Evolutionary conservation across 2,888 invertebrate species (phyloP).

Genomic region (Parochlus steinenii): DNA sequence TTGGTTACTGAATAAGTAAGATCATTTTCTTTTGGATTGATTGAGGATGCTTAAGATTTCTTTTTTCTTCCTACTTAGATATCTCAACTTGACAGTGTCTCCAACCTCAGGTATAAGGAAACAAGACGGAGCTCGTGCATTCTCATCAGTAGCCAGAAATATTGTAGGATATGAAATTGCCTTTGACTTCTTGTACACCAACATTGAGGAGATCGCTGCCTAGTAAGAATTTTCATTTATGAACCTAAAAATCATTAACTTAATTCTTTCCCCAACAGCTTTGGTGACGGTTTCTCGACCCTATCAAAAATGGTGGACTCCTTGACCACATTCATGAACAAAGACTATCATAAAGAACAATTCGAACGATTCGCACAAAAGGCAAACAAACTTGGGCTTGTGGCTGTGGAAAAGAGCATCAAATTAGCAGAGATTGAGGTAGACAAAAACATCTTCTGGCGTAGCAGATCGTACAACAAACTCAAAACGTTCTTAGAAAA

Average conservation of each 20-base stretch:
- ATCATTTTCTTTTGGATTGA: slow-evolving; percentile 8
- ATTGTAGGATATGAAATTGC: slow-evolving; percentile 40
- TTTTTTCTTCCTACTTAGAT: slow-evolving; percentile 24
- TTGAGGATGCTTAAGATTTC: background rate
- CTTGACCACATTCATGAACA: slow-evolving; percentile 36
- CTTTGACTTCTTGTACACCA: slow-evolving; percentile 35
- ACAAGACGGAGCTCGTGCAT: slow-evolving; percentile 42
- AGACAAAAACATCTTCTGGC: slow-evolving; percentile 30
- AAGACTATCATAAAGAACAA: slow-evolving; percentile 30
- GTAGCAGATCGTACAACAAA: slow-evolving; percentile 14
- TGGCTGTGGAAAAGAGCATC: slow-evolving; percentile 25
- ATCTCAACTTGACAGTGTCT: slow-evolving; percentile 33
- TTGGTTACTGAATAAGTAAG: slow-evolving; percentile 39
- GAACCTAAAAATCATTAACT: too few species aligned
- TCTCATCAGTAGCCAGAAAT: slow-evolving; percentile 39
- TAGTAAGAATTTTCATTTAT: slow-evolving; percentile 22
- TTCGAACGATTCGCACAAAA: slow-evolving; percentile 23
- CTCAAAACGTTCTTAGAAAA: slow-evolving; percentile 5
- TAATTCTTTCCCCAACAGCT: too few species aligned
- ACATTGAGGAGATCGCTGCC: slow-evolving; percentile 28
- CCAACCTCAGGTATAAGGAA: slow-evolving; percentile 37
- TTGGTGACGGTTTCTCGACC: slow-evolving; percentile 37
- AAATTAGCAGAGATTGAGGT: slow-evolving; percentile 28
- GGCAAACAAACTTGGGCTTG: slow-evolving; percentile 23
- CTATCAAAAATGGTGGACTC: slow-evolving; percentile 35